Evolutionary conservation across 2,888 invertebrate species (phyloP).

Genomic region (Abrostola triplasia): DNA sequence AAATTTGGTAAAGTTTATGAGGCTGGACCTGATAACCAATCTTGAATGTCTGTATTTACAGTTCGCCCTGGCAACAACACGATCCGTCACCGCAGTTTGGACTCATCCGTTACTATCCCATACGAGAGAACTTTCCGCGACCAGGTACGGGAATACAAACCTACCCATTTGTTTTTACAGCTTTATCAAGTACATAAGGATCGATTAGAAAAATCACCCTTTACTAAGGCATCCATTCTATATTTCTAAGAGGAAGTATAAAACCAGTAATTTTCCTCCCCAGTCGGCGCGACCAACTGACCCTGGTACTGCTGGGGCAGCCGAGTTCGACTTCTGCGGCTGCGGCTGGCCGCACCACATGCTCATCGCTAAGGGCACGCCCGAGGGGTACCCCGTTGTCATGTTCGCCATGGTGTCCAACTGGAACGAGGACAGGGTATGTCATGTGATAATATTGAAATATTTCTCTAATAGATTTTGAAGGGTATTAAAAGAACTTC

Average conservation of each 20-base stretch:
- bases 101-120: constrained; percentile 94
- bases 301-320: constrained; percentile 79
- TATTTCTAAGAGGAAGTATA: background rate
- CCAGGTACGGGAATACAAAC: constrained; percentile 70
- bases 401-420: constrained; percentile 94
- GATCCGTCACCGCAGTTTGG: constrained; percentile 90
- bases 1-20: background rate
- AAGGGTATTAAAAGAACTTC: background rate
- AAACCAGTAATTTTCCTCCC: background rate
- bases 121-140: constrained; percentile 94
- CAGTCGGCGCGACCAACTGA: constrained; percentile 87
- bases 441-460: constrained; percentile 25
- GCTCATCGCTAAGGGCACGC: constrained; percentile 92
- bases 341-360: constrained; percentile 96
- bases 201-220: too few species aligned
- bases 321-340: constrained; percentile 94
- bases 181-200: too few species aligned
- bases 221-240: too few species aligned
- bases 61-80: constrained; percentile 91
- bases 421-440: constrained; percentile 90
- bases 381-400: constrained; percentile 90
- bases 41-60: constrained; percentile 61
- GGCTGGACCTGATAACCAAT: constrained; percentile 54
- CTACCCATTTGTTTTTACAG: background rate
- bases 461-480: background rate